Base-by-base conservation (phyloP, 2,113 vertebrate genomes). In the Antidorcas marsupialis region DNA sequence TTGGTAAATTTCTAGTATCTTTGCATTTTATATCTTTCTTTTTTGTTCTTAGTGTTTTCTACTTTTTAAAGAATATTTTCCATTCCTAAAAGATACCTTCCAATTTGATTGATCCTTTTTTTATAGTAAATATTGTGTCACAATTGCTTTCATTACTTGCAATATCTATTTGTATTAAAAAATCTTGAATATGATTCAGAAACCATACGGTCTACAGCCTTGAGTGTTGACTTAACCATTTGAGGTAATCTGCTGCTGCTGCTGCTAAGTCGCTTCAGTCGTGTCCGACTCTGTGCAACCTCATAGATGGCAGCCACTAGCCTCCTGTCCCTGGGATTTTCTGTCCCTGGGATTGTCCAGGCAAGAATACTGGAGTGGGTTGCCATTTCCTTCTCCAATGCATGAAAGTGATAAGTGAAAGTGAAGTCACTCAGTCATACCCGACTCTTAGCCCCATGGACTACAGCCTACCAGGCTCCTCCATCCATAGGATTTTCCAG, bases 111-210 rank as follows among this genome's bases (percentile, higher is more conserved):
- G 53, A 36, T 47, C 50, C 16, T 30, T 47, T 88, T 88, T 97
- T 76, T 95, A n/a, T 62, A 82, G 52, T 87, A 90, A 94, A 52
- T 64, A 64, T 13, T 60, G 28, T 62, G 16, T 96, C 74, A 79
- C 14, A 30, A 6, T 82, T 91, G 52, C 76, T 87, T 91, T 85
- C 21, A 90, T 60, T 93, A 82, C n/a, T 84, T 96, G 21, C 3
- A 71, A 30, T 21, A 60, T 55, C 3, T 47, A n/a, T 79, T 60
- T 91, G 2, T 16, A 30, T 47, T 87, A 50, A 33, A 50, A 36
- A 36, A 21, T 50, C 76, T 93, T 76, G 19, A 84, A 7, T 64
- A 33, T 52, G 10, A 28, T 94, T 87, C 19, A 78, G 79, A 92
- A 89, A 67, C 89, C 10, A 30, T 82, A 28, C 76, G 6, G 3